A percentile compares a stretch with the other conserved stretches of the same genome.
These are phyloP conservation scores for Dione juno DNA, from an alignment of 2,888 invertebrate species.

Conservation along the genomic window DNA sequence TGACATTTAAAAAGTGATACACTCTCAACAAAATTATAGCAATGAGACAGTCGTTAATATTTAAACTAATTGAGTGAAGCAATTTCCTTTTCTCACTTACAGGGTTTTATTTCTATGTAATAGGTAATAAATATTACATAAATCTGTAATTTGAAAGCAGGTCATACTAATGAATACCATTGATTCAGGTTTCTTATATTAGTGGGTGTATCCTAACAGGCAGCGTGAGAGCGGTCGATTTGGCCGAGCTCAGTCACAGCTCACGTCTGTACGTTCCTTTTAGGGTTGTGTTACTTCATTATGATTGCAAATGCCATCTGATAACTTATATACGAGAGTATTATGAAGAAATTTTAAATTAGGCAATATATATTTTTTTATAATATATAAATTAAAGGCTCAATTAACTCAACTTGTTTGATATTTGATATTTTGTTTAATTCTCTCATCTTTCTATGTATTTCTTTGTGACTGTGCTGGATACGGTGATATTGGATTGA, in stretches of 20 bases:
- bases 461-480: background rate
- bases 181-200: slow-evolving; percentile 66
- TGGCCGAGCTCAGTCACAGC: slow-evolving; percentile 45
- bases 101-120: slow-evolving; percentile 24
- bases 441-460: background rate
- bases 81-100: slow-evolving; percentile 24
- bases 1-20: slow-evolving; percentile 7
- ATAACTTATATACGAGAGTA: background rate
- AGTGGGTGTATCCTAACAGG: slow-evolving; percentile 79
- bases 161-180: slow-evolving; percentile 68
- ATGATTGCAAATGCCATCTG: background rate
- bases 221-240: slow-evolving; percentile 66
- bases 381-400: background rate
- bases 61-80: slow-evolving; percentile 26
- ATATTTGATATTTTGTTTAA: background rate
- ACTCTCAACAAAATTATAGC: background rate
- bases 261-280: slow-evolving; percentile 27
- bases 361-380: background rate
- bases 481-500: background rate
- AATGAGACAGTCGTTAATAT: slow-evolving; percentile 5
- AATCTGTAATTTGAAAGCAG: slow-evolving; percentile 65
- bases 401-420: background rate
- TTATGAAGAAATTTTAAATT: background rate
- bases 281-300: slow-evolving; percentile 49
- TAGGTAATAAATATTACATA: slow-evolving; percentile 44